These are phyloP conservation scores for Pampus argenteus DNA, from an alignment of 2,797 vertebrate species.

Conservation along the genomic window DNA sequence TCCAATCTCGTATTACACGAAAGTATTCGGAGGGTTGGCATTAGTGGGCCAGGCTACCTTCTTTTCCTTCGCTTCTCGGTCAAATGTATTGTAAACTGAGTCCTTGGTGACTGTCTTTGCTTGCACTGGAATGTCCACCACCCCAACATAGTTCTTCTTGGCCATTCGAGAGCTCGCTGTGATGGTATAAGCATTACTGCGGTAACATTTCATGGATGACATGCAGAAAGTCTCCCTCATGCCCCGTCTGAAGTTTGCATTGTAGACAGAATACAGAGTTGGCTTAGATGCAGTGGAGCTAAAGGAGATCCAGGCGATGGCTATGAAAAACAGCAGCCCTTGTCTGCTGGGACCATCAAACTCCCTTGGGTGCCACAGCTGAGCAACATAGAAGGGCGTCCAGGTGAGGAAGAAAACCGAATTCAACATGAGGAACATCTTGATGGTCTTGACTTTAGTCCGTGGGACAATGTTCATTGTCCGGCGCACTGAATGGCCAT, in stretches of 20 bases:
- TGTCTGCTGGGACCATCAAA: slow-evolving; percentile 69
- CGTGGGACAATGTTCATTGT: slow-evolving; percentile 95
- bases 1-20: slow-evolving; percentile 83
- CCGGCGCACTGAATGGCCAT: slow-evolving; percentile 90
- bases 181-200: slow-evolving; percentile 97
- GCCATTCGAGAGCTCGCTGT: slow-evolving; percentile 94
- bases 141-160: slow-evolving; percentile 95
- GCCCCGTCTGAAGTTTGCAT: slow-evolving; percentile 93
- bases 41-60: slow-evolving; percentile 95
- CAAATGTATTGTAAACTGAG: slow-evolving; percentile 89
- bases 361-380: slow-evolving; percentile 92
- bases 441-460: slow-evolving; percentile 97
- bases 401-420: slow-evolving; percentile 91
- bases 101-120: slow-evolving; percentile 88
- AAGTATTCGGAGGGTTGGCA: slow-evolving; percentile 93
- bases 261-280: slow-evolving; percentile 90
- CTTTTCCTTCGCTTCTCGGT: slow-evolving; percentile 92
- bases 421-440: slow-evolving; percentile 97
- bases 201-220: slow-evolving; percentile 98
- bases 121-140: slow-evolving; percentile 88
- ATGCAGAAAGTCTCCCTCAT: slow-evolving; percentile 97
- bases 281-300: slow-evolving; percentile 94
- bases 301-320: slow-evolving; percentile 89
- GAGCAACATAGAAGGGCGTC: slow-evolving; percentile 91
- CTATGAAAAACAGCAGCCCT: slow-evolving; percentile 88